Base-by-base conservation (phyloP, 2,888 invertebrate species). In the Agrochola lychnidis region DNA sequence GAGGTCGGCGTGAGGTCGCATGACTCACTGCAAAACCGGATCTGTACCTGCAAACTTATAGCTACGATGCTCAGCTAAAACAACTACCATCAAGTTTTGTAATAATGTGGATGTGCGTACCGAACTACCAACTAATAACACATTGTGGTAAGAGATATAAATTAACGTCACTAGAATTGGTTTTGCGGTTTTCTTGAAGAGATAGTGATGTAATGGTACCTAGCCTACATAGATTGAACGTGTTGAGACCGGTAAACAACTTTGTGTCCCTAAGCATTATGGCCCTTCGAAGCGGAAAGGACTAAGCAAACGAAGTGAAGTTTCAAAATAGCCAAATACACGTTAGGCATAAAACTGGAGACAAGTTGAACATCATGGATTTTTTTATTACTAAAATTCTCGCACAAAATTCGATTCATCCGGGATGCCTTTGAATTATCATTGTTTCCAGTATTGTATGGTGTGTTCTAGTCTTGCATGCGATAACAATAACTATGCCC, bases 21-120 rank as follows among this genome's bases (percentile, higher is more conserved):
- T 95, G 95, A 96, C 87, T 95, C 95, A 96, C 90, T 90, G 85
- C 88, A 87, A 88, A 96, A 96, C 96, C 96, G 95, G 96, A 94
- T 95, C 88, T 90, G 87, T 90, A 71, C 77, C 68, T 68, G 82
- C 78, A 72, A 84, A 78, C 68, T 74, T 76, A 76, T 59, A 80
- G 42, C 70, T 78, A 69, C 42, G 53, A 74, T 57, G 48, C 73
- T 66, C 68, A 36, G 53, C 57, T 76, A 63, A 74, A 66, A 64
- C 73, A 57, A 73, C 71, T 77, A 63, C 75, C 69, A 71, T 62
- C 56, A 63, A 72, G 56, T 77, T 77, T 71, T 73, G 30, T 83
- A 64, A 62, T 64, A 73, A 42, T 36, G 36, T 76, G n/a, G n/a
- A 30, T 70, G 61, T 63, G 48, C 25, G n/a, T 25, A 69, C 63